Evolutionary conservation across 2,797 vertebrate species (phyloP), one percentile per base, ranked within the genome.

Genomic region (Diplodus sargus): DNA sequence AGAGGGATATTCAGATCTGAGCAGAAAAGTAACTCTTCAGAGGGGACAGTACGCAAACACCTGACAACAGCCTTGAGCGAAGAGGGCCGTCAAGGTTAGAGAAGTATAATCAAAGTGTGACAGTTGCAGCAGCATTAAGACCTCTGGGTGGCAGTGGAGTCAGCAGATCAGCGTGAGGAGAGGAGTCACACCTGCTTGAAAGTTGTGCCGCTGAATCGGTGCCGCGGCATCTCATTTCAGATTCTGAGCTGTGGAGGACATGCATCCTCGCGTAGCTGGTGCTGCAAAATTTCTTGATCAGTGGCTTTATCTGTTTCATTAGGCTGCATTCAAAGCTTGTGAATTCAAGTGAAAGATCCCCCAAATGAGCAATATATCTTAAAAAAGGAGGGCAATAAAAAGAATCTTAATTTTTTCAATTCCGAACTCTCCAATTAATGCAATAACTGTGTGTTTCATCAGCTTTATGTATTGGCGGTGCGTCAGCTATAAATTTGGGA

Each of bases 91-190:
- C 80, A 77, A 79, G 51, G 74, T 89, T 67, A 72, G 70, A 79
- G 52, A 78, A 66, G 70, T 83, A 68, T 45, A 79, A 73, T 72
- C 66, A 74, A 69, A 70, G 52, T 67, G 69, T 74, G 74, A 72
- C 68, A 47, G 64, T 4, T 76, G 78, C 78, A 70, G 83, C 69
- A 43, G 4, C 78, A 34, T 18, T 4, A n/a, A 22, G 62, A 76
- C 86, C 86, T 88, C 87, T 83, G 76, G 86, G 84, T 74, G 89
- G 87, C 84, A 78, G 64, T 90, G 79, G 73, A 88, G 86, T 73
- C 77, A 74, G 74, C 62, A 39, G 23, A 73, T 84, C 64, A 23
- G 68, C 43, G 43, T 2, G 49, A 69, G 18, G 25, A 45, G 30
- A 69, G 9, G 20, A 17, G 72, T 66, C 39, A 56, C 43, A 48